Percentiles rank a stretch among this genome's conserved stretches.
These are phyloP conservation scores for Trochalopteron elliotii DNA, from an alignment of 2,113 vertebrate genomes.

Conservation along the genomic window DNA sequence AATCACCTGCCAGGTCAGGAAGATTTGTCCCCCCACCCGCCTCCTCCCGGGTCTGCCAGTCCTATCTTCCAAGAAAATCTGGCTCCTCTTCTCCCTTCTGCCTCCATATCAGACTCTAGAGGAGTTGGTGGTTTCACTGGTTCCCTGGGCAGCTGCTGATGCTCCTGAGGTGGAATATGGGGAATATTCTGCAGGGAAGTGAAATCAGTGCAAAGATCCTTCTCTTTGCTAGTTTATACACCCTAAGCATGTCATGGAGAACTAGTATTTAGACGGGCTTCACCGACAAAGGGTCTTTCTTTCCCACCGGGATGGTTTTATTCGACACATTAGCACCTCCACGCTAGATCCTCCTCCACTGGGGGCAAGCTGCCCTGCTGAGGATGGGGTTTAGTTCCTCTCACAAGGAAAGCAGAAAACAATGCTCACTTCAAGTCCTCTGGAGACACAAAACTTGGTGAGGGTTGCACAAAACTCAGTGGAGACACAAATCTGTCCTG, in stretches of 20 bases:
- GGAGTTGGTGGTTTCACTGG: not conserved
- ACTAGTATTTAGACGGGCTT: not conserved
- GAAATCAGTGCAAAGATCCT: not conserved
- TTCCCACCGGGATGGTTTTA: not conserved
- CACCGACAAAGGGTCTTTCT: not conserved
- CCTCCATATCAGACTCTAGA: not conserved
- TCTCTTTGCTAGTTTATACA: not conserved
- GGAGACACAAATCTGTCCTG: not conserved
- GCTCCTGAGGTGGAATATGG: not conserved
- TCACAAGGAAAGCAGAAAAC: not conserved
- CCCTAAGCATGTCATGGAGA: not conserved
- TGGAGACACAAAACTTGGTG: not conserved
- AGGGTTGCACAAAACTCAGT: not conserved
- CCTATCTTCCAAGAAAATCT: not conserved
- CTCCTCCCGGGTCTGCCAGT: fast-evolving
- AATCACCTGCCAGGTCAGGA: not conserved
- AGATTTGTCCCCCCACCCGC: not conserved
- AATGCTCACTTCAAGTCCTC: fast-evolving
- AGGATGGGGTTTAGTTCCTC: not conserved
- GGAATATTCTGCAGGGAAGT: not conserved
- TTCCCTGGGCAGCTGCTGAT: not conserved
- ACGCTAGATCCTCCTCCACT: not conserved
- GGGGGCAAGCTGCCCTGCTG: fast-evolving
- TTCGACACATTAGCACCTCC: not conserved
- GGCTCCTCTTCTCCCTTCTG: not conserved